These are phyloP conservation scores for Lagodon rhomboides DNA, from an alignment of 2,797 vertebrate species.

Conservation along the genomic window DNA sequence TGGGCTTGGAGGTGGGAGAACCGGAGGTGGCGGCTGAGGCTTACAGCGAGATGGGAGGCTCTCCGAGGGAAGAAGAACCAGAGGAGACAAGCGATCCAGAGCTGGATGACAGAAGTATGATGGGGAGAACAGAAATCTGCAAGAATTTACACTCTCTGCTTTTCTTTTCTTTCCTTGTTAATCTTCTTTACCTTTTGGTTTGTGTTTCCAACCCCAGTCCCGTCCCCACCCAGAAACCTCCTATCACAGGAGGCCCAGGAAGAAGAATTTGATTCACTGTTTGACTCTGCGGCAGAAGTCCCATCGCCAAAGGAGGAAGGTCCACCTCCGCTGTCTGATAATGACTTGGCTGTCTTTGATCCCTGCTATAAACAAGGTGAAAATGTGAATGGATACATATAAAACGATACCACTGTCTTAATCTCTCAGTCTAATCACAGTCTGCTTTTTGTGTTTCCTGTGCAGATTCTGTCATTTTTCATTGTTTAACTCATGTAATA, in stretches of 20 bases:
- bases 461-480: neutral
- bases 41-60: constrained; percentile 78
- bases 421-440: neutral
- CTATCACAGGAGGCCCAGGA: constrained; percentile 77
- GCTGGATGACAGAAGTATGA: constrained; percentile 63
- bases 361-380: constrained; percentile 90
- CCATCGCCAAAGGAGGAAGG: constrained; percentile 63
- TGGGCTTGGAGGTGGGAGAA: constrained; percentile 68
- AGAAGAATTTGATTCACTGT: constrained; percentile 87
- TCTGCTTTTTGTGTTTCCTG: neutral
- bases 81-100: constrained; percentile 66
- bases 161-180: neutral
- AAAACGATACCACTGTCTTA: neutral
- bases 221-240: constrained; percentile 45
- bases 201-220: constrained; percentile 49
- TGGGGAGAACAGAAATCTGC: neutral
- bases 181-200: neutral
- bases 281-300: constrained; percentile 75
- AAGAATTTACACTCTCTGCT: neutral
- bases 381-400: neutral
- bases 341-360: constrained; percentile 92
- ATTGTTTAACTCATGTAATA: neutral
- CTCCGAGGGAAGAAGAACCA: constrained; percentile 59
- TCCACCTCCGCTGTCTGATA: constrained; percentile 84
- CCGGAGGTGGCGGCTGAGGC: constrained; percentile 85